Evolutionary conservation across 2,797 vertebrate species (phyloP), one percentile per base, ranked within the genome.

Genomic region (Catamblyrhynchus diadema): DNA sequence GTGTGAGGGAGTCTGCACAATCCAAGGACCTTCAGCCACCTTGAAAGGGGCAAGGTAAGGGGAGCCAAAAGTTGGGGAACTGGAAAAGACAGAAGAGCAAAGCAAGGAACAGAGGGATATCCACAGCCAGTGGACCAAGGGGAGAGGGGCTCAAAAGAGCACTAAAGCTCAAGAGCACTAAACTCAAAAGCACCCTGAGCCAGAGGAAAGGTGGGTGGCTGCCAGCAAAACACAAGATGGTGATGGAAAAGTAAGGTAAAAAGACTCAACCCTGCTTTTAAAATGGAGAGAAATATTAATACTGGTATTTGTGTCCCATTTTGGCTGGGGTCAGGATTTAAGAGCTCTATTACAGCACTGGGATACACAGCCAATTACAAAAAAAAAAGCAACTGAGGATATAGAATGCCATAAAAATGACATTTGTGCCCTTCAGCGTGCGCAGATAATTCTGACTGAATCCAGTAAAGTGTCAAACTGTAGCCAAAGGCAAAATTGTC

Each of bases 361-460:
- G 50, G 51, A 86, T 48, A 81, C 2, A 17, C 82, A 91, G 77
- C 45, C 93, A 94, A 79, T 94, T 91, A 91, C 82, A 53, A 79
- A 90, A 92, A 54, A 90, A 90, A 90, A 77, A 81, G 69, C 16
- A 10, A 86, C 72, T 0, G 27, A 93, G 85, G 87, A 86, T 91
- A 93, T n/a, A 86, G 94, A 86, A 91, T 3, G 21, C 82, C 85
- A 93, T 88, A 95, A 93, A 95, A 94, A 91, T 73, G 85, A 81
- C 90, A 94, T 70, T 94, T 79, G 93, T 95, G 94, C 95, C 95
- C 95, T 94, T 94, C 93, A 90, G 93, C 12, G 2, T 3, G 18
- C 27, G 7, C 88, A 82, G 90, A 92, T 90, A 93, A 92, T 81
- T 94, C 93, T 77, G 89, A 96, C 70, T 64, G 80, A 94, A 90